These are phyloP conservation scores for Lerema accius DNA, from an alignment of 1,140 invertebrate genomes.

Conservation along the genomic window DNA sequence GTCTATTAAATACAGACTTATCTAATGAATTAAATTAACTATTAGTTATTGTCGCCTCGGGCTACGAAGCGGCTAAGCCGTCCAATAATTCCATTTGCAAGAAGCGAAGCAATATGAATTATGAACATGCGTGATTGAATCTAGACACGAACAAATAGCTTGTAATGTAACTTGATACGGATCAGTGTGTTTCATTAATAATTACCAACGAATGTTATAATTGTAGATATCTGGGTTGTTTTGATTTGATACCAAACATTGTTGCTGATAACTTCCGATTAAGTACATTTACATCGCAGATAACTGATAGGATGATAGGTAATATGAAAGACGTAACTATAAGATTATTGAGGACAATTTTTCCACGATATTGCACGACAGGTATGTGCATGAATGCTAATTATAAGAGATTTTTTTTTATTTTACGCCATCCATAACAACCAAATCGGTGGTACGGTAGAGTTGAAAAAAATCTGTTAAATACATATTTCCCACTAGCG, in stretches of 20 bases:
- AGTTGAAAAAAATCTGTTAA: too few species aligned
- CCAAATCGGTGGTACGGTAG: too few species aligned
- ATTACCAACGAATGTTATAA: slow-evolving; percentile 11
- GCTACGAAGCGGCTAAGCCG: not conserved
- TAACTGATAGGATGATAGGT: too few species aligned
- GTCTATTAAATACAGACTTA: not conserved
- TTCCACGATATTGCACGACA: too few species aligned
- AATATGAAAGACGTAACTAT: too few species aligned
- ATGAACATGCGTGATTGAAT: slow-evolving; percentile 12
- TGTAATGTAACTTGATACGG: slow-evolving; percentile 7
- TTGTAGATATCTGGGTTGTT: not conserved
- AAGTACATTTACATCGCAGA: not conserved
- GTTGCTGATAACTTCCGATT: not conserved
- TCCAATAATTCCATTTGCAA: not conserved
- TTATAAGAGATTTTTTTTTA: too few species aligned
- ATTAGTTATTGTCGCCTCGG: not conserved
- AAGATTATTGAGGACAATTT: too few species aligned
- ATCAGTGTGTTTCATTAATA: slow-evolving; percentile 16
- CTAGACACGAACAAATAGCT: slow-evolving; percentile 15
- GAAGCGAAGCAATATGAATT: not conserved
- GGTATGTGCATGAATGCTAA: too few species aligned
- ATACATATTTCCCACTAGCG: too few species aligned
- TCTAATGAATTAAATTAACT: not conserved
- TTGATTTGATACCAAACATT: slow-evolving; percentile 9
- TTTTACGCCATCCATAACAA: too few species aligned